Evolutionary conservation across 1,140 invertebrate species (phyloP), one percentile per base, ranked within the genome.

Genomic region (Arctopsyche grandis): DNA sequence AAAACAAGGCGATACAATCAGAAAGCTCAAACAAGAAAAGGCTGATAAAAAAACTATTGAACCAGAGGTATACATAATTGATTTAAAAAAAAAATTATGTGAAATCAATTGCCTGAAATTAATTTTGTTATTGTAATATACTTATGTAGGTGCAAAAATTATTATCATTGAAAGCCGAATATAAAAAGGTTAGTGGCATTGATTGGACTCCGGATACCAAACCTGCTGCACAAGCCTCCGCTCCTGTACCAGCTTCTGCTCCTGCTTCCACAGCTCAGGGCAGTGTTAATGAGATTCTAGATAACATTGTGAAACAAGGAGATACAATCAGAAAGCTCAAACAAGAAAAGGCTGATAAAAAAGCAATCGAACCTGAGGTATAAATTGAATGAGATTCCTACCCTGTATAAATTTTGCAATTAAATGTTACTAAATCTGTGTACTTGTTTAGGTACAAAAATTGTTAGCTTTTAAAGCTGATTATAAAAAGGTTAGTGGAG

Each of bases 281-380:
- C 71, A 80, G 83, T 70, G 29, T 21, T 63, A 71, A 84, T 38
- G 56, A 44, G 9, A 56, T 71, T 1, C 76, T 82, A 9, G 84
- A 86, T 5, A 86, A 90, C 81, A 91, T 91, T 19, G 83, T 84
- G 0, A 87, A 89, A 81, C 91, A 95, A 85, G 94, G 94, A 1
- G 91, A 95, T 83, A 86, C 90, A 76, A 91, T 96, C 12, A 85
- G 94, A 58, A 88, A 92, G 46, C 84, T 95, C 14, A 95, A 95
- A 86, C 80, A 89, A 9, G 87, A 90, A 16, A 93, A 93, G 84
- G 90, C 90, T 9, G 83, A 87, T 3, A 91, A 91, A 82, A 83
- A 84, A 10, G 84, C 86, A 26, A 87, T 95, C 21, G 92, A 94
- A 44, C 75, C 76, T 10, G 81, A 82, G 71, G 81, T 82, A n/a